A percentile compares a stretch with the other conserved stretches of the same genome.
phyloP scores from a whole-genome alignment of 2,113 vertebrate genomes.

The Megaceryle maxima region DNA sequence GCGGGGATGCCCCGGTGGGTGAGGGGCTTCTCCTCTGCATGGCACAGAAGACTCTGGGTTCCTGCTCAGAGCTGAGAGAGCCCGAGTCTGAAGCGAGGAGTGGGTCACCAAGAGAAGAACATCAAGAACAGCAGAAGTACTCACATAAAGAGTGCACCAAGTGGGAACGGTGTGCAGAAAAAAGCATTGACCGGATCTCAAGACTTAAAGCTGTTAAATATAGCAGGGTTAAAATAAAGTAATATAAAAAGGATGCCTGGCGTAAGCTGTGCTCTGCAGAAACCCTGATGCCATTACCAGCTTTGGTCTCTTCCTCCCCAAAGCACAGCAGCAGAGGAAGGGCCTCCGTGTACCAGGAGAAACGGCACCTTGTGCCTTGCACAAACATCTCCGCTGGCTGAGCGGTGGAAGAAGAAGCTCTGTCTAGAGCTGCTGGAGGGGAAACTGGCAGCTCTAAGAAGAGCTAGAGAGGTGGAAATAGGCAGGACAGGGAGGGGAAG shows the following conservation, averaged over 20 bases:
- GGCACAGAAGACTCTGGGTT: background rate
- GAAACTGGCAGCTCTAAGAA: background rate
- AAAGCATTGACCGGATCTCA: background rate
- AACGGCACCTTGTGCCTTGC: background rate
- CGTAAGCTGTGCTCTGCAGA: conserved; percentile 19
- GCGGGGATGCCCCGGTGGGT: background rate
- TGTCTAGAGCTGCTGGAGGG: background rate
- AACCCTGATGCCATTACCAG: background rate
- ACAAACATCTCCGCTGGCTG: background rate
- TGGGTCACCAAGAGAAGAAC: background rate
- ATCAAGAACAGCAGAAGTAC: background rate
- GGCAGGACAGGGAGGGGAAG: background rate
- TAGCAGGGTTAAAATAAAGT: conserved; percentile 30
- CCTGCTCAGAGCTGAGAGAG: background rate
- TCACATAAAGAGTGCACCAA: conserved; percentile 5
- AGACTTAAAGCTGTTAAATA: conserved; percentile 28
- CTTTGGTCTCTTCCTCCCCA: conserved; percentile 39
- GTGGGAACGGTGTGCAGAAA: background rate
- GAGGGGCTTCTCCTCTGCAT: rapidly evolving
- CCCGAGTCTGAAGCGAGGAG: background rate
- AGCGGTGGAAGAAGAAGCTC: background rate
- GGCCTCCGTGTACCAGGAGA: background rate
- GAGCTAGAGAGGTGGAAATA: background rate
- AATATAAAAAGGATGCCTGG: conserved; percentile 12
- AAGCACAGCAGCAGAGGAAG: conserved; percentile 33